A percentile compares a stretch with the other conserved stretches of the same genome.
Conservation (phyloP, 2,797 vertebrate genomes). For the Halcyon badia region DNA sequence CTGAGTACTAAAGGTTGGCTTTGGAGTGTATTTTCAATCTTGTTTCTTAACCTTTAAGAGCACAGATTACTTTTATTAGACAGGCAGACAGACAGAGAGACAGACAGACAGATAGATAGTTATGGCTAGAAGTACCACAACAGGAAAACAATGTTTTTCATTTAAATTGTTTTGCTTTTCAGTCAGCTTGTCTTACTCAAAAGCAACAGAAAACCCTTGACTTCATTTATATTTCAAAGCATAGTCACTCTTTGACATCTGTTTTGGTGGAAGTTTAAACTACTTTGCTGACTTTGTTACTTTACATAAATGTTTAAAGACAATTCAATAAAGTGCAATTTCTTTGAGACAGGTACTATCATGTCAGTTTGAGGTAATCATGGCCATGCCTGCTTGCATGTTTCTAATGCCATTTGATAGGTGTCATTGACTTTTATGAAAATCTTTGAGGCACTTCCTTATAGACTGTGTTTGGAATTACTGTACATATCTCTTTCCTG, state of each 20-base stretch:
- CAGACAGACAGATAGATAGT: constrained; percentile 61
- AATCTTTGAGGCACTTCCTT: constrained; percentile 74
- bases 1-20: neutral
- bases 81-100: constrained; percentile 53
- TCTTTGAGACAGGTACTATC: constrained; percentile 77
- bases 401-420: constrained; percentile 77
- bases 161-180: constrained; percentile 76
- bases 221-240: constrained; percentile 79
- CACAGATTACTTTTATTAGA: constrained; percentile 56
- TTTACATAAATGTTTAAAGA: constrained; percentile 73
- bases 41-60: constrained; percentile 25
- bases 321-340: constrained; percentile 63
- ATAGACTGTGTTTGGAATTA: constrained; percentile 76
- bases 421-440: constrained; percentile 75
- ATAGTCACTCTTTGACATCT: constrained; percentile 73
- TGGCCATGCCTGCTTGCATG: constrained; percentile 72
- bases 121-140: constrained; percentile 61
- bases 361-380: constrained; percentile 74
- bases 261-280: constrained; percentile 73
- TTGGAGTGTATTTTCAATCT: neutral
- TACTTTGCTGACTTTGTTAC: constrained; percentile 63
- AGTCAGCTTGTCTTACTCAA: constrained; percentile 78
- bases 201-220: constrained; percentile 77
- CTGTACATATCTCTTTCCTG: constrained; percentile 76
- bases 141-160: constrained; percentile 74